Evolutionary conservation across 1,140 invertebrate genomes (phyloP).

Genomic region (Trichonephila clavata): DNA sequence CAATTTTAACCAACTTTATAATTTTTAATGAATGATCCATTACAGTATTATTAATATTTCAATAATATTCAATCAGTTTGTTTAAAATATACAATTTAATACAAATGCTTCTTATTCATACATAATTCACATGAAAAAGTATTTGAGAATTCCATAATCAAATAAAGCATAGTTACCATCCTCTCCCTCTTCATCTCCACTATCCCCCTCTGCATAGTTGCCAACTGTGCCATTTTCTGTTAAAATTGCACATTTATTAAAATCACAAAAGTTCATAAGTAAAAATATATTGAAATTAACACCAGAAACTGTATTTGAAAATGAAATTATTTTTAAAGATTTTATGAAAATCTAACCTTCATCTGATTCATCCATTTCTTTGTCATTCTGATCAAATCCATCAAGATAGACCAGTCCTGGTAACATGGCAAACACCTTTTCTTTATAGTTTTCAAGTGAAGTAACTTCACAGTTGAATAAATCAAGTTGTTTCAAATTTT

Average conservation of each 20-base stretch:
- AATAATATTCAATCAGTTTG: too few relatives aligned
- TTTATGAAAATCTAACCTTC: slow-evolving; percentile 60
- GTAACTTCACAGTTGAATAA: slow-evolving; percentile 98
- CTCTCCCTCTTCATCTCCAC: slow-evolving; percentile 82
- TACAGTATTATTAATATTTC: background rate
- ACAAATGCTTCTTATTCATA: too few relatives aligned
- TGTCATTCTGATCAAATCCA: slow-evolving; percentile 83
- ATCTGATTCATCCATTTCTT: slow-evolving; percentile 84
- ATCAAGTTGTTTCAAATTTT: slow-evolving; percentile 93
- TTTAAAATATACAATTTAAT: too few relatives aligned
- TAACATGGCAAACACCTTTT: slow-evolving; percentile 95
- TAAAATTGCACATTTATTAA: background rate
- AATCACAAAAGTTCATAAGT: background rate
- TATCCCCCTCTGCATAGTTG: slow-evolving; percentile 70
- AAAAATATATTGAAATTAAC: background rate
- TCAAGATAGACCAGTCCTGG: slow-evolving; percentile 95
- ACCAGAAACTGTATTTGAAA: background rate
- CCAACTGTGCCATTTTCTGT: slow-evolving; percentile 36
- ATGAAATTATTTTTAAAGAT: background rate
- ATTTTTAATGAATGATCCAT: too few relatives aligned
- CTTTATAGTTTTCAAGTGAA: slow-evolving; percentile 92
- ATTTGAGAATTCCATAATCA: too few relatives aligned
- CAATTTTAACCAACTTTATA: too few relatives aligned
- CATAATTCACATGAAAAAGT: too few relatives aligned
- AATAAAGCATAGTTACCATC: slow-evolving; percentile 80